phyloP scores from a whole-genome alignment of 2,888 invertebrate genomes.

The Oegoconia quadripuncta region DNA sequence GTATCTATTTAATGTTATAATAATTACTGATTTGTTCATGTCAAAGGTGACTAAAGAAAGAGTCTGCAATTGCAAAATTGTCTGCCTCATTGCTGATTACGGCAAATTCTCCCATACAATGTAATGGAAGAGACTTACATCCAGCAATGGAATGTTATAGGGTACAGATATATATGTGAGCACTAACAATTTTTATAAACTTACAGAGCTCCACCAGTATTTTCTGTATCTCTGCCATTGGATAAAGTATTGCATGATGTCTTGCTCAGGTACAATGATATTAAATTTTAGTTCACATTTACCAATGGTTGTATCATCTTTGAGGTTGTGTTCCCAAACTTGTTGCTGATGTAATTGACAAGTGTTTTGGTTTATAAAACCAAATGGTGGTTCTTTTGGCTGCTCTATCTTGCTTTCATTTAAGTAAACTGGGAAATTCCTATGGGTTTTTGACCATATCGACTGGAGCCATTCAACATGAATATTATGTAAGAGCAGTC shows the following conservation, averaged over 20 bases:
- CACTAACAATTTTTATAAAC: conserved; percentile 25
- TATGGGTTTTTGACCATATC: conserved; percentile 45
- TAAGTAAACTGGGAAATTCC: conserved; percentile 47
- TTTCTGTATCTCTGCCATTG: conserved; percentile 88
- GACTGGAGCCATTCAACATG: conserved; percentile 54
- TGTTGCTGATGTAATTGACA: conserved; percentile 25
- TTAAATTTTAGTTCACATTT: conserved; percentile 50
- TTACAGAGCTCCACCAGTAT: conserved; percentile 91
- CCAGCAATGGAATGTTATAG: no score
- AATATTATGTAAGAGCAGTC: conserved; percentile 53
- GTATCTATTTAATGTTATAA: no score
- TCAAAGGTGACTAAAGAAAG: no score
- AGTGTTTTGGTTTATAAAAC: conserved; percentile 32
- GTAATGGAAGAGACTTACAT: no score
- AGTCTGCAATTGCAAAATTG: no score
- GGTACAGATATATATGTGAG: background rate
- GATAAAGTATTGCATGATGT: conserved; percentile 82
- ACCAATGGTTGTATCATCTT: conserved; percentile 24
- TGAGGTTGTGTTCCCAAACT: conserved; percentile 27
- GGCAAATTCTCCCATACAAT: no score
- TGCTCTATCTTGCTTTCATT: conserved; percentile 21
- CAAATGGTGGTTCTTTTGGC: conserved; percentile 31
- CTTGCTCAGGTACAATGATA: conserved; percentile 61
- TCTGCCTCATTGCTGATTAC: no score
- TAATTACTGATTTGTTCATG: no score